Percentiles rank a stretch among this genome's conserved stretches.
phyloP scores from a whole-genome alignment of 2,113 vertebrate genomes.

The Urocolius indicus region DNA sequence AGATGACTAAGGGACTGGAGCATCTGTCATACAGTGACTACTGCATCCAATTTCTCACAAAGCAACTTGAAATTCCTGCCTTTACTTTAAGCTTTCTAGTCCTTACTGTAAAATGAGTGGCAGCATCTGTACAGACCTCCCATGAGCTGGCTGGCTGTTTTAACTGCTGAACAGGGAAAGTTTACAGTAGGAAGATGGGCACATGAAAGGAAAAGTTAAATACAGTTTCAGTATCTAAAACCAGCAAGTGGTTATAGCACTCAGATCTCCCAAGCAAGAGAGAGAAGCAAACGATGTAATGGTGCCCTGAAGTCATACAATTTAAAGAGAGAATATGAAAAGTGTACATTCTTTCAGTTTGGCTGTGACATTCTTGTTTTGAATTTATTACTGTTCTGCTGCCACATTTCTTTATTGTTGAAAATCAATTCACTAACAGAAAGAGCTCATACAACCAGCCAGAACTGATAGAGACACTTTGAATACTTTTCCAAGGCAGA shows the following conservation, averaged over 20 bases:
- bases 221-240: neutral
- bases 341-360: neutral
- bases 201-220: neutral
- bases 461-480: neutral
- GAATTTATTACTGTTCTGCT: neutral
- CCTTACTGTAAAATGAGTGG: neutral
- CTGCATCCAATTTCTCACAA: neutral
- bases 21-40: neutral
- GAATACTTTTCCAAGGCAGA: neutral
- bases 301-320: neutral
- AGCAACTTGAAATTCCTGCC: neutral
- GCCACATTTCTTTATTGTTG: neutral
- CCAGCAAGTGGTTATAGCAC: neutral
- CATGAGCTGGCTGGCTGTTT: neutral
- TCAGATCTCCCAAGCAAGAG: neutral
- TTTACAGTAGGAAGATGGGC: neutral
- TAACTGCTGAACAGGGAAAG: neutral
- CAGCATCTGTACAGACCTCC: neutral
- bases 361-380: neutral
- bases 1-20: neutral
- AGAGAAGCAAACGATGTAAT: fast-evolving
- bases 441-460: neutral
- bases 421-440: neutral
- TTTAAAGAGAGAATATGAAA: neutral
- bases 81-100: neutral